Evolutionary conservation across 2,113 vertebrate genomes (phyloP).

Genomic region (Plectropomus leopardus): DNA sequence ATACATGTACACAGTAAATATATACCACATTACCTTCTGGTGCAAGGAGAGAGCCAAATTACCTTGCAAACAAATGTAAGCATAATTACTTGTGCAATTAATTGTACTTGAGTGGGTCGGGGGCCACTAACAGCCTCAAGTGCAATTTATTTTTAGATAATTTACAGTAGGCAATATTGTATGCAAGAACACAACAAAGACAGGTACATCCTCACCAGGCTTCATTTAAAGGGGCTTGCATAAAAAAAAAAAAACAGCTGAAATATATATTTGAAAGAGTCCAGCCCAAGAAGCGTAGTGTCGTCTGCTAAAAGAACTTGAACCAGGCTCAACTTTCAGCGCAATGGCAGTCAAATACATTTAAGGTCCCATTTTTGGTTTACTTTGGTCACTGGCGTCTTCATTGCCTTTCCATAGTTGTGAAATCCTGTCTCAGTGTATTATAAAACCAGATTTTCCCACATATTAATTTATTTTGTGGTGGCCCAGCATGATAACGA

Average conservation of each 20-base stretch:
- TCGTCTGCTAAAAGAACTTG: not conserved
- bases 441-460: no score
- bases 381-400: no score
- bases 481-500: no score
- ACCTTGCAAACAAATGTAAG: not conserved
- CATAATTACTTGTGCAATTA: not conserved
- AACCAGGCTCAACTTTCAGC: not conserved
- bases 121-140: not conserved
- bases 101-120: not conserved
- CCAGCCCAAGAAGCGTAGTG: not conserved
- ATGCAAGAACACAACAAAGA: no score
- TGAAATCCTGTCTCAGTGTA: not conserved
- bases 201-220: no score
- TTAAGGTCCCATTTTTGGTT: not conserved
- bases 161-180: not conserved
- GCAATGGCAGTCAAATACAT: not conserved
- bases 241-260: no score
- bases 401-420: not conserved
- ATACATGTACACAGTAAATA: not conserved
- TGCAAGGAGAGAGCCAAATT: not conserved
- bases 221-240: not conserved
- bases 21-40: not conserved
- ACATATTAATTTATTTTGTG: no score
- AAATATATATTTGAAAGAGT: no score
- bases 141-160: not conserved